Base-by-base conservation (phyloP, 2,113 vertebrate species). In the Chauna torquata region DNA sequence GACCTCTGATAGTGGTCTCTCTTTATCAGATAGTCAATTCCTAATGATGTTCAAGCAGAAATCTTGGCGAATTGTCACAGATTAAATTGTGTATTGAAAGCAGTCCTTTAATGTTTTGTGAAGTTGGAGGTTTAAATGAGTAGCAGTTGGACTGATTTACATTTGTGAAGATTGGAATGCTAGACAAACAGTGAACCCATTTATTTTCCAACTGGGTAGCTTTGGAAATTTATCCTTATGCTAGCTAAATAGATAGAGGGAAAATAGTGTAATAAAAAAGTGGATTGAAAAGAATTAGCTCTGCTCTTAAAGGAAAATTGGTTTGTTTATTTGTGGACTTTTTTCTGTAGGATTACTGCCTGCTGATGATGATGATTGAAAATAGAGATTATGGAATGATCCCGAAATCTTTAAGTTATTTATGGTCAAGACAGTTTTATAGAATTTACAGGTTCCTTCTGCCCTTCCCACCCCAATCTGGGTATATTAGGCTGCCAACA, bases 21-120 rank as follows among this genome's bases (percentile, higher is more conserved):
- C 97, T 98, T 98, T 98, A 99, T 98, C 98, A 98, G 97, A 98
- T 97, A 98, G 98, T 98, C 98, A 97, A 98, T 98, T 98, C 98
- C 95, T 92, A 98, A 98, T 97, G 96, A 97, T 96, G 98, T 94
- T 98, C 94, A 81, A 93, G 97, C 97, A 98, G 98, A 98, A 98
- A 98, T 98, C 98, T 98, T 92, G 86, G 96, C 92, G 98, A 98
- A 97, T 97, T 98, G 97, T 97, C 94, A 98, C 97, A 98, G 98
- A 98, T 98, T 98, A 98, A 98, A 99, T 95, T 97, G 98, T 96
- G 97, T 98, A 97, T 97, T 97, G 98, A 98, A 98, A 98, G 97
- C 97, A 96, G 95, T 96, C 95, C 97, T 98, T 98, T 98, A 98
- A 98, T 98, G 98, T 98, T 98, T 98, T 98, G 98, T 98, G 97